phyloP scores from a whole-genome alignment of 2,113 vertebrate genomes.

The Apteryx owenii region DNA sequence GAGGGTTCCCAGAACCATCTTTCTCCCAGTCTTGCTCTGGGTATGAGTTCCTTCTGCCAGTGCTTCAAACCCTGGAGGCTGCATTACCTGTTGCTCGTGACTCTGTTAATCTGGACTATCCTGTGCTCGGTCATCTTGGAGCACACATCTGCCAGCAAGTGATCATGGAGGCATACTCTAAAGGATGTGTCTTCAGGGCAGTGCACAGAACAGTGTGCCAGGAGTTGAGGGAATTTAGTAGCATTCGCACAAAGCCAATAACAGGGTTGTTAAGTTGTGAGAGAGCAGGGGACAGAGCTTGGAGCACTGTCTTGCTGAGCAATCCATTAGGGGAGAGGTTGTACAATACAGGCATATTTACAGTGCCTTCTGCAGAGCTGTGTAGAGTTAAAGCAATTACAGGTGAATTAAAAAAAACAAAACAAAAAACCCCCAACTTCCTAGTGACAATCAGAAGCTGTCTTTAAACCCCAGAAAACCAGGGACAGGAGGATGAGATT shows the following conservation, averaged over 20 bases:
- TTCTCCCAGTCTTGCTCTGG: neutral
- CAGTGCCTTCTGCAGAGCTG: neutral
- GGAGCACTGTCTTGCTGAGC: neutral
- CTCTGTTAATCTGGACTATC: fast-evolving
- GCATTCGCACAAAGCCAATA: neutral
- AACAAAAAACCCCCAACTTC: neutral
- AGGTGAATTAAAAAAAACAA: neutral
- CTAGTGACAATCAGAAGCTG: neutral
- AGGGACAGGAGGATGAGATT: neutral
- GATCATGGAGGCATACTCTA: neutral
- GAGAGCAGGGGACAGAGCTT: neutral
- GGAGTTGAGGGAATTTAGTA: neutral
- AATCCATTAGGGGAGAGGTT: neutral
- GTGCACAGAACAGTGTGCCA: neutral
- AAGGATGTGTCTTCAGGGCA: neutral
- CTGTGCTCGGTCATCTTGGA: neutral
- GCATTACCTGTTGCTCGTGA: neutral
- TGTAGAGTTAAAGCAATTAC: neutral
- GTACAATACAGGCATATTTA: fast-evolving
- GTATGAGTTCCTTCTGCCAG: neutral
- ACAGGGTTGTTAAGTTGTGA: neutral
- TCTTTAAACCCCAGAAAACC: neutral
- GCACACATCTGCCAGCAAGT: neutral
- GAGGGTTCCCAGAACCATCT: neutral
- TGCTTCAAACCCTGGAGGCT: neutral